These are phyloP conservation scores for Aphaenogaster rudis DNA, from an alignment of 1,140 invertebrate species.

Conservation along the genomic window DNA sequence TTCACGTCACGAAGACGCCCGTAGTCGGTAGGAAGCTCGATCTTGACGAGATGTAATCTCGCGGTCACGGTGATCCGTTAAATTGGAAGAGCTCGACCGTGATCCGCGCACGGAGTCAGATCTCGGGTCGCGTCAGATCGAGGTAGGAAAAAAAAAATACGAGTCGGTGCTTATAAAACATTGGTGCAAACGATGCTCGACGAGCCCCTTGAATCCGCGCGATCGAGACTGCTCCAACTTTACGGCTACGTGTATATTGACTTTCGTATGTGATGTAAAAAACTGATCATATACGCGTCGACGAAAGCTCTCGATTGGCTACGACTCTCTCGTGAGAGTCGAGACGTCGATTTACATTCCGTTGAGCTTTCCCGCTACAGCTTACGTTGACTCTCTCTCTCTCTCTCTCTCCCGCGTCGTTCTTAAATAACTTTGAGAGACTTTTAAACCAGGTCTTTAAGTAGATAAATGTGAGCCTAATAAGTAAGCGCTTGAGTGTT, in stretches of 20 bases:
- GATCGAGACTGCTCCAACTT: constrained; percentile 47
- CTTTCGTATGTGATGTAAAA: constrained; percentile 48
- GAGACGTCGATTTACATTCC: constrained; percentile 5
- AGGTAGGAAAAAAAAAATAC: constrained; percentile 9
- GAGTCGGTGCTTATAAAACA: constrained; percentile 37
- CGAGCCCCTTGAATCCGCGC: constrained; percentile 24
- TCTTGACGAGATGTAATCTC: constrained; percentile 22
- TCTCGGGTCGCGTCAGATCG: neutral
- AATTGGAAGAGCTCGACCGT: constrained; percentile 38
- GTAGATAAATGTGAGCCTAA: constrained; percentile 54
- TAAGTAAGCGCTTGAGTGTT: constrained; percentile 56
- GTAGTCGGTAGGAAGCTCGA: constrained; percentile 30
- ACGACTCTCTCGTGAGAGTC: constrained; percentile 10
- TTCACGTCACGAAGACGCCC: constrained; percentile 4
- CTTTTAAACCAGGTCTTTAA: constrained; percentile 33
- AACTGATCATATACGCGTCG: constrained; percentile 27
- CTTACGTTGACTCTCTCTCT: neutral
- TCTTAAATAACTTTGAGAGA: constrained; percentile 25
- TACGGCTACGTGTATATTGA: constrained; percentile 53
- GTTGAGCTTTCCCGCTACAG: constrained; percentile 33
- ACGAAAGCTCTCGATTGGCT: constrained; percentile 40
- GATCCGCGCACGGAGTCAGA: constrained; percentile 15
- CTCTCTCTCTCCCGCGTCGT: neutral
- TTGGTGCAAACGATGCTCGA: constrained; percentile 6
- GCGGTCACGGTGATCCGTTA: constrained; percentile 12